These are phyloP conservation scores for Dryoscopus gambensis DNA, from an alignment of 2,113 vertebrate genomes.

Conservation along the genomic window DNA sequence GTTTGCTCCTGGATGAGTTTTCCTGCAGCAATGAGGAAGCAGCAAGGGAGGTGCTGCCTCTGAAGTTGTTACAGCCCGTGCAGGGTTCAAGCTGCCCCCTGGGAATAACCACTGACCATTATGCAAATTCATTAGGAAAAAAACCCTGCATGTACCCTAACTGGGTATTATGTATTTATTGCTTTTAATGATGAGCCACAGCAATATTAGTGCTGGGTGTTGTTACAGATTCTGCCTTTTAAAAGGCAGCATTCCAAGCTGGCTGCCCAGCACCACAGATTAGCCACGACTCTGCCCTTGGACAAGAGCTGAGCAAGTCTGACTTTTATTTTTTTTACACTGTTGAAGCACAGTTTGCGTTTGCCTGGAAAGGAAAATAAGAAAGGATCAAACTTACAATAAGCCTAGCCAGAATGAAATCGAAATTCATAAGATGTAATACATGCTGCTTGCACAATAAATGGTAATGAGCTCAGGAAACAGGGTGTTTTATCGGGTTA, in stretches of 20 bases:
- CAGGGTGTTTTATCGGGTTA: constrained; percentile 37
- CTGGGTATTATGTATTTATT: background rate
- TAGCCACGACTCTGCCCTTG: background rate
- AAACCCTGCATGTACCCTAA: fast-evolving
- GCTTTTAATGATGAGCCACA: background rate
- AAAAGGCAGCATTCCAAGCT: background rate
- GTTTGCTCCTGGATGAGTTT: background rate
- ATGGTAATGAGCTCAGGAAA: constrained; percentile 57
- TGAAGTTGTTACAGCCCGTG: background rate
- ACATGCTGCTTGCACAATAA: constrained; percentile 58
- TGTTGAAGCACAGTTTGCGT: background rate
- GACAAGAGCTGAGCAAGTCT: background rate
- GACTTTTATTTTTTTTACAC: background rate
- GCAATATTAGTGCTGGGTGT: background rate
- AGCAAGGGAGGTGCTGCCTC: background rate
- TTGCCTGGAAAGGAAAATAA: constrained; percentile 26
- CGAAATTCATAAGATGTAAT: constrained; percentile 52
- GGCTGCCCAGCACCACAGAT: background rate
- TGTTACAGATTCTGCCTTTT: background rate
- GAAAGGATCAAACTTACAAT: constrained; percentile 23
- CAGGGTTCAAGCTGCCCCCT: background rate
- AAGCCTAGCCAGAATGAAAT: constrained; percentile 36
- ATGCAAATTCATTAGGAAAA: background rate
- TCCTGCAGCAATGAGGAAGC: background rate
- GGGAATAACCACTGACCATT: background rate